Conservation (phyloP, 2,888 invertebrate genomes). For the Diarsia brunnea region DNA sequence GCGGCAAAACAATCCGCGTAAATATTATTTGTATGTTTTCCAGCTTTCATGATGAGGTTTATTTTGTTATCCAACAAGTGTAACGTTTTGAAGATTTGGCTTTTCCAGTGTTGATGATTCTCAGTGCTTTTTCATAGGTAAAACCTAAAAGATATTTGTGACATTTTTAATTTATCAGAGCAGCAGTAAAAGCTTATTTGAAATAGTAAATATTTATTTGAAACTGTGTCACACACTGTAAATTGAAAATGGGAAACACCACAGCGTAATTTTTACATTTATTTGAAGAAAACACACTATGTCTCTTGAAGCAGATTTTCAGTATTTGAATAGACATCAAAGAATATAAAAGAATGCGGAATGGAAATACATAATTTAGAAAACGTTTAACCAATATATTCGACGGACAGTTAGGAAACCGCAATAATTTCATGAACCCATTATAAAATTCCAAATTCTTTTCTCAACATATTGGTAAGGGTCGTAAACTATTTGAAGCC, state of each 20-base stretch:
- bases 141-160: slow-evolving; percentile 21
- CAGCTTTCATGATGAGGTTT: slow-evolving; percentile 43
- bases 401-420: slow-evolving; percentile 1
- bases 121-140: background rate
- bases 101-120: slow-evolving; percentile 31
- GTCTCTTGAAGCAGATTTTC: background rate
- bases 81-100: slow-evolving; percentile 26
- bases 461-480: slow-evolving; percentile 5
- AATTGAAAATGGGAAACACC: background rate
- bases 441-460: background rate
- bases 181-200: slow-evolving; percentile 4
- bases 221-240: slow-evolving; percentile 16
- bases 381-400: slow-evolving; percentile 22
- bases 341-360: slow-evolving; percentile 36
- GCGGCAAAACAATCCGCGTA: slow-evolving; percentile 18
- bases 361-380: slow-evolving; percentile 18
- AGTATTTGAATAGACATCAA: slow-evolving; percentile 38
- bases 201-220: slow-evolving; percentile 40
- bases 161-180: background rate
- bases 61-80: slow-evolving; percentile 33
- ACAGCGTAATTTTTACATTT: background rate
- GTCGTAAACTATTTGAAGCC: background rate
- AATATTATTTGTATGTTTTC: slow-evolving; percentile 42
- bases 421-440: background rate
- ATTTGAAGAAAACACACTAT: background rate